Evolutionary conservation across 2,113 vertebrate genomes (phyloP), one percentile per base, ranked within the genome.

Genomic region (Siniperca chuatsi): DNA sequence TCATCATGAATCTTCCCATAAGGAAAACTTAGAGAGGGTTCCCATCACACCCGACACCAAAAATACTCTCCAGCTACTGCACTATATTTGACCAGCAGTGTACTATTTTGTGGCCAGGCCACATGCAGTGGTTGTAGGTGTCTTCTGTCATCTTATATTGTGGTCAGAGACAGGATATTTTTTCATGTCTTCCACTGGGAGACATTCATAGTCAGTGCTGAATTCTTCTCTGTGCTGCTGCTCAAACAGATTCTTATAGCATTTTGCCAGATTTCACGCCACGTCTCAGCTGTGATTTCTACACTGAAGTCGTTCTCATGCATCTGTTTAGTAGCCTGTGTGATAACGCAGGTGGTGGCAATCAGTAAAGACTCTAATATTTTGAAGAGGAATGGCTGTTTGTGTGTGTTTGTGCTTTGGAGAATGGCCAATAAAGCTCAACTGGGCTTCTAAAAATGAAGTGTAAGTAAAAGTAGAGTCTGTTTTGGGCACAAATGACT

Each of bases 301-400:
- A 64, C 89, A 35, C 77, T 2, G 42, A 75, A 72, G 83, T 89
- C 81, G 42, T 79, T 85, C 69, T 46, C 79, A 76, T 75, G 80
- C 91, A 91, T 92, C 91, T 91, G 89, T 74, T 91, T 82, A 64
- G 69, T 80, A 55, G 87, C 83, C 85, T 73, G 87, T 86, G 85
- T 82, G 86, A 88, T 78, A 88, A 84, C 83, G 75, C 88, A 92
- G 90, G 87, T 92, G 89, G 87, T 25, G 70, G 76, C 87, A 86
- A 85, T 89, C 84, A 89, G 83, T 23, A 7, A 69, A n/a, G 52
- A 54, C 86, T 82, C 85, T 79, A 85, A 89, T 90, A 89, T 85
- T 85, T 85, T 83, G 81, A 88, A 85, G 82, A 81, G 81, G 44
- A 73, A 81, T 77, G 80, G 64, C 85, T 86, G 80, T 84, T 76